These are phyloP conservation scores for Nixonia krombeini DNA, from an alignment of 1,140 invertebrate species.

Conservation along the genomic window DNA sequence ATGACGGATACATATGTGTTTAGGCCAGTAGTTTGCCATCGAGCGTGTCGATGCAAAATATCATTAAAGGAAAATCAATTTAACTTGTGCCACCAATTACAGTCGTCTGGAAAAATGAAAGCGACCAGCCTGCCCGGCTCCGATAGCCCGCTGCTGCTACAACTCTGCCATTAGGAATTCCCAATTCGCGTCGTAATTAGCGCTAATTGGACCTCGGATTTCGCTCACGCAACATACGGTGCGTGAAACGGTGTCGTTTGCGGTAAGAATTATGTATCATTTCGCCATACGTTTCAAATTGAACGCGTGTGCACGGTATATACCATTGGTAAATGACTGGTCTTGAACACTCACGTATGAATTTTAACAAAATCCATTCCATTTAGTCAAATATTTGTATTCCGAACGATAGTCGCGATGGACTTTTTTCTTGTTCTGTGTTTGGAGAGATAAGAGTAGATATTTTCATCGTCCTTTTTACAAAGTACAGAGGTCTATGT, in stretches of 20 bases:
- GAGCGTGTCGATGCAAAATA: conserved; percentile 11
- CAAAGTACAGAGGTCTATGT: too few relatives aligned
- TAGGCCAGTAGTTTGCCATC: conserved; percentile 4
- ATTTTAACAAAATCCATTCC: too few relatives aligned
- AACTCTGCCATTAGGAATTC: conserved; percentile 55
- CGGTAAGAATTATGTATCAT: conserved; percentile 53
- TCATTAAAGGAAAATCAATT: conserved; percentile 52
- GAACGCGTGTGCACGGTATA: not conserved
- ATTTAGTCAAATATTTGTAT: too few relatives aligned
- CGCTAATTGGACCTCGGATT: conserved; percentile 63
- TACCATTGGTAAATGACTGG: too few relatives aligned
- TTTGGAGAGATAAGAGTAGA: too few relatives aligned
- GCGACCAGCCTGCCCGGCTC: conserved; percentile 11
- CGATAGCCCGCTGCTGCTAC: not conserved
- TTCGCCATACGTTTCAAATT: conserved; percentile 22
- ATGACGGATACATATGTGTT: conserved; percentile 20
- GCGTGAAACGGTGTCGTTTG: conserved; percentile 53
- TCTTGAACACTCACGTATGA: too few relatives aligned
- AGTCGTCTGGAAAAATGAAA: conserved; percentile 51
- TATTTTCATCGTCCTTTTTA: too few relatives aligned
- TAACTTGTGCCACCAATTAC: conserved; percentile 45
- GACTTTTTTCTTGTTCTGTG: too few relatives aligned
- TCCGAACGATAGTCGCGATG: too few relatives aligned
- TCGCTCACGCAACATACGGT: conserved; percentile 43
- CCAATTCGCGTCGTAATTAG: conserved; percentile 64